phyloP scores from a whole-genome alignment of 2,888 invertebrate species.

The Dryocosmus kuriphilus region DNA sequence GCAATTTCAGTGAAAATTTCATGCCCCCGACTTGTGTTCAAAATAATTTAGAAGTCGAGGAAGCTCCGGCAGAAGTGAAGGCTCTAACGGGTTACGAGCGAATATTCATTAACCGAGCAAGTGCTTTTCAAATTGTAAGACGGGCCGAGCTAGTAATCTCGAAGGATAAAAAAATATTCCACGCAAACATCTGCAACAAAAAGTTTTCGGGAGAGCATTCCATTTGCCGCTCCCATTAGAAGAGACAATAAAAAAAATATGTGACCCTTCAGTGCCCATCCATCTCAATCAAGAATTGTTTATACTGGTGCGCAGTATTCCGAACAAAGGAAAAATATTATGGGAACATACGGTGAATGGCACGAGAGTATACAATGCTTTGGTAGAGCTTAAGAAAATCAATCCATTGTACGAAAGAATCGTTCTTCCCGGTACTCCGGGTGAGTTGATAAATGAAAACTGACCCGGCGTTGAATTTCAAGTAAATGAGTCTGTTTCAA shows the following conservation, averaged over 20 bases:
- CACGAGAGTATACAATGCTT: constrained; percentile 62
- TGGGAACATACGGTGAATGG: constrained; percentile 67
- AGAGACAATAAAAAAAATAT: constrained; percentile 66
- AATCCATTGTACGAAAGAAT: constrained; percentile 64
- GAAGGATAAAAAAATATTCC: constrained; percentile 62
- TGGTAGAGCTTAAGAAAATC: constrained; percentile 62
- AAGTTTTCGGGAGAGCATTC: constrained; percentile 62
- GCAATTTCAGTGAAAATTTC: too few species aligned
- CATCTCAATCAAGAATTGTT: too few species aligned
- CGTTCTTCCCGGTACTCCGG: constrained; percentile 52
- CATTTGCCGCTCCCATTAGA: constrained; percentile 65
- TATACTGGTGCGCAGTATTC: constrained; percentile 66
- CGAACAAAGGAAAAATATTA: constrained; percentile 62
- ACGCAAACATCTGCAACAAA: constrained; percentile 53
- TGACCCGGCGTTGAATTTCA: constrained; percentile 32
- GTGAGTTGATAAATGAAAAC: constrained; percentile 39
- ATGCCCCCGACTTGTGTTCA: too few species aligned
- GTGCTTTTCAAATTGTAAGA: constrained; percentile 70
- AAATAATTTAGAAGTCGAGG: too few species aligned
- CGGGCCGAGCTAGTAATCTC: constrained; percentile 63
- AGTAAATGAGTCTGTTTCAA: not conserved
- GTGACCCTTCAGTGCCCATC: constrained; percentile 64
- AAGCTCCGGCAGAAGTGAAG: too few species aligned
- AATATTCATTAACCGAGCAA: constrained; percentile 66
- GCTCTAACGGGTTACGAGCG: constrained; percentile 51